phyloP scores from a whole-genome alignment of 2,888 invertebrate species.

The Teinopalpus imperialis region DNA sequence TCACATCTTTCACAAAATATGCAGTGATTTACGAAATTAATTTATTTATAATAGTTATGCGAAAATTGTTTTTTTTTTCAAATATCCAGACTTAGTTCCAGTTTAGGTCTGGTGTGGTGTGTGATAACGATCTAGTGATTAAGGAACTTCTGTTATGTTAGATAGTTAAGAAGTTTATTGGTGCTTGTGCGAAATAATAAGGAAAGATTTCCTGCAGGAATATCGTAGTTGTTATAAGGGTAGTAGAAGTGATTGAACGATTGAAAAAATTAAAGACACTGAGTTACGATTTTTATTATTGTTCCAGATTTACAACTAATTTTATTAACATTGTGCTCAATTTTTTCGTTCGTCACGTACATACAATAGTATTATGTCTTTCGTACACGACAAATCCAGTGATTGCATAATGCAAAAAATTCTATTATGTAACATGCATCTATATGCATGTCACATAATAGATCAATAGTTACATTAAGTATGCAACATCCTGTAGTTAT shows the following conservation, averaged over 20 bases:
- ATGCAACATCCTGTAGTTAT: slow-evolving; percentile 39
- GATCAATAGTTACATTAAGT: slow-evolving; percentile 19
- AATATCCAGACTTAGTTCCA: slow-evolving; percentile 2
- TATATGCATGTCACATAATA: neutral
- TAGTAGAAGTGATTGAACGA: neutral
- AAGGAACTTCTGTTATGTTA: slow-evolving; percentile 6
- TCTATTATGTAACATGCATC: too few relatives aligned
- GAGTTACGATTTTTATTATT: too few relatives aligned
- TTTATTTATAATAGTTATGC: neutral
- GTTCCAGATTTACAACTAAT: too few relatives aligned
- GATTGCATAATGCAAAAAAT: too few relatives aligned
- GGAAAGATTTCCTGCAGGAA: neutral
- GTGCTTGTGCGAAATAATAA: slow-evolving; percentile 23
- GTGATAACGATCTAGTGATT: slow-evolving; percentile 17
- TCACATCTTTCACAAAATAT: too few relatives aligned
- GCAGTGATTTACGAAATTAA: too few relatives aligned
- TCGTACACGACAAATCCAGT: slow-evolving; percentile 16
- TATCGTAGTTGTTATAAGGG: too few relatives aligned
- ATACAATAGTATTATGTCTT: neutral
- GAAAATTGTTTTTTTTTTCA: too few relatives aligned
- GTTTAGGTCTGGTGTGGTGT: slow-evolving; percentile 16
- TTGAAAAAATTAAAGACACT: neutral
- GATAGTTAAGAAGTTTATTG: slow-evolving; percentile 12
- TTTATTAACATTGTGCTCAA: slow-evolving; percentile 8
- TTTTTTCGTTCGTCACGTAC: slow-evolving; percentile 6